Conservation (phyloP, 2,797 vertebrate genomes). For the Champsocephalus esox region DNA sequence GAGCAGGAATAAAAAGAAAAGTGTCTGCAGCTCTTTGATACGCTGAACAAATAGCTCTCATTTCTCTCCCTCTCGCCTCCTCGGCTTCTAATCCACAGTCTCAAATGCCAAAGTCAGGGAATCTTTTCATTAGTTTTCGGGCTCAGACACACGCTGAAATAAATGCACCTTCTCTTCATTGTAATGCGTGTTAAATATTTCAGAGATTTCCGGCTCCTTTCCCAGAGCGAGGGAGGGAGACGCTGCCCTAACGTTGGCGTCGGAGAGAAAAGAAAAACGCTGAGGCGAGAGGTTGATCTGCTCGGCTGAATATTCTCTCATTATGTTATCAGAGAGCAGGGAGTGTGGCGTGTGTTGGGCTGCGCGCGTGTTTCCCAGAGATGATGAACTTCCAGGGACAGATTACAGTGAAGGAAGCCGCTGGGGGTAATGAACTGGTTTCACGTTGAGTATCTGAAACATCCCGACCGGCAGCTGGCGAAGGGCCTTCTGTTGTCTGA, state of each 20-base stretch:
- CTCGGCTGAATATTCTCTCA: slow-evolving; percentile 20
- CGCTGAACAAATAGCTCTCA: slow-evolving; percentile 61
- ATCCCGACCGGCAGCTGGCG: neutral
- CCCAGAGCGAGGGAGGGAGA: slow-evolving; percentile 21
- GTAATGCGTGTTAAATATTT: slow-evolving; percentile 63
- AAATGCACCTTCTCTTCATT: slow-evolving; percentile 61
- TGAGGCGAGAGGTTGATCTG: slow-evolving; percentile 45
- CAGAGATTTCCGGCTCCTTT: slow-evolving; percentile 41
- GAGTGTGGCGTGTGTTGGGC: slow-evolving; percentile 28
- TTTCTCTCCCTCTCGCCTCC: slow-evolving; percentile 40
- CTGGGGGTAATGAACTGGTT: neutral
- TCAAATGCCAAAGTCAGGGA: slow-evolving; percentile 59
- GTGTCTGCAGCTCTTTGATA: slow-evolving; percentile 65
- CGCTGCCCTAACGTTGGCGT: neutral
- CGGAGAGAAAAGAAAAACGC: slow-evolving; percentile 25
- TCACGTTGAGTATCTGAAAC: neutral
- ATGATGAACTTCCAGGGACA: slow-evolving; percentile 19
- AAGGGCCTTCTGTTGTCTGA: neutral
- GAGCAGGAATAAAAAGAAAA: slow-evolving; percentile 39
- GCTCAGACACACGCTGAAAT: slow-evolving; percentile 61
- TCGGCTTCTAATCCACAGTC: slow-evolving; percentile 32
- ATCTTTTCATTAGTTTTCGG: slow-evolving; percentile 72
- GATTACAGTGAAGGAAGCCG: neutral
- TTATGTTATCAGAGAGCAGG: slow-evolving; percentile 27
- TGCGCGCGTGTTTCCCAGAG: slow-evolving; percentile 6